Evolutionary conservation across 2,113 vertebrate species (phyloP).

Genomic region (Laticauda colubrina): DNA sequence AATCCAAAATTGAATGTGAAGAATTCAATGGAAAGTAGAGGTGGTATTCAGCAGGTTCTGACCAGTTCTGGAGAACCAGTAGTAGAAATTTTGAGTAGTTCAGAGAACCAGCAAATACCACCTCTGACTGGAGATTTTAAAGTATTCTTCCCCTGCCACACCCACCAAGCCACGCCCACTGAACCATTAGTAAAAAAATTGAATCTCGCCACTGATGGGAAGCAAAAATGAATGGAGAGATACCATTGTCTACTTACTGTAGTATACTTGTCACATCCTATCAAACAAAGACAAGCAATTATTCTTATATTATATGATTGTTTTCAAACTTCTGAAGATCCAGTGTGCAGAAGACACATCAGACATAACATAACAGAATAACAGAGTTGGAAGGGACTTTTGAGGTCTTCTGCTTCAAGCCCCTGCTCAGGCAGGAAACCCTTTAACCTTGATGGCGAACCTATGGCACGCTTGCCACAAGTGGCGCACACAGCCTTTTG

Average conservation of each 20-base stretch:
- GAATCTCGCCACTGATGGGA: too few species aligned
- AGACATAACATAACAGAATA: neutral
- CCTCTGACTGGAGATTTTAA: too few species aligned
- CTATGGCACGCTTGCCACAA: too few species aligned
- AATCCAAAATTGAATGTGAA: neutral
- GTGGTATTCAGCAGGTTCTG: too few species aligned
- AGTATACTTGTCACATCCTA: neutral
- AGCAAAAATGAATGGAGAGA: neutral
- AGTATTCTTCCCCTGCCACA: too few species aligned
- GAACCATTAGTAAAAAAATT: too few species aligned
- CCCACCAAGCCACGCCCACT: too few species aligned
- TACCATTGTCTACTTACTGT: neutral
- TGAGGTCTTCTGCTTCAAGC: neutral
- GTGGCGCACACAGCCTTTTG: too few species aligned
- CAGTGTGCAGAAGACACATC: neutral
- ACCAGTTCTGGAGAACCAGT: too few species aligned
- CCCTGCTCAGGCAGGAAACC: neutral
- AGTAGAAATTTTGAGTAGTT: too few species aligned
- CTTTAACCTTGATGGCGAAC: neutral
- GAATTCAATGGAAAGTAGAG: neutral
- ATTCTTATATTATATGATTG: neutral
- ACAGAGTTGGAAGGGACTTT: neutral
- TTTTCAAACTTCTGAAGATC: neutral
- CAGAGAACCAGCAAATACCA: too few species aligned
- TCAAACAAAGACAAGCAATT: neutral